Evolutionary conservation across 2,888 invertebrate genomes (phyloP).

Genomic region (Holacanthella duospinosa): DNA sequence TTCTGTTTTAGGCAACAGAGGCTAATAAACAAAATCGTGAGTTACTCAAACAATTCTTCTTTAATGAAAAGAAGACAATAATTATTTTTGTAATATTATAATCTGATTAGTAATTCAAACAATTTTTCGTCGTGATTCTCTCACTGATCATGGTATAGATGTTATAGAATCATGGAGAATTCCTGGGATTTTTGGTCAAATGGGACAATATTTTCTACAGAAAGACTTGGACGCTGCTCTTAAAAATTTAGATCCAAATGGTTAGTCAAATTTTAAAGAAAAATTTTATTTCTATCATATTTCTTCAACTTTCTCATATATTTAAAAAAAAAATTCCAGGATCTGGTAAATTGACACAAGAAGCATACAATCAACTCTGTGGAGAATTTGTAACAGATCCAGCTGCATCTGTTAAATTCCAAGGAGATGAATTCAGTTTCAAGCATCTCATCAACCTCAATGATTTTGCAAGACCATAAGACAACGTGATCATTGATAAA

Average conservation of each 20-base stretch:
- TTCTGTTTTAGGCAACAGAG: conserved; percentile 8
- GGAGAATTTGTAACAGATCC: conserved; percentile 8
- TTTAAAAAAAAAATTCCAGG: not conserved
- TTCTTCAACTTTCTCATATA: not conserved
- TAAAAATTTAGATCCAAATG: conserved; percentile 7
- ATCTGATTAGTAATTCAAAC: conserved; percentile 4
- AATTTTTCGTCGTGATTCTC: conserved; percentile 8
- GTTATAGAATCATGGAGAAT: conserved; percentile 4
- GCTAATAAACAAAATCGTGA: conserved; percentile 6
- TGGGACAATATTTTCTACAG: conserved; percentile 6
- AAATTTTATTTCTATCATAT: not conserved
- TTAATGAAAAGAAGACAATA: too few relatives aligned
- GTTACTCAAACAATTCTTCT: not conserved
- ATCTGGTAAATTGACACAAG: conserved; percentile 1
- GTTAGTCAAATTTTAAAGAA: conserved; percentile 5
- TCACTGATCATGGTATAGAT: conserved; percentile 8
- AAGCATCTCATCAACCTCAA: conserved; percentile 6
- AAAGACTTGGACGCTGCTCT: not conserved
- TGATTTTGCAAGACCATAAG: conserved; percentile 9
- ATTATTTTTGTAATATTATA: too few relatives aligned
- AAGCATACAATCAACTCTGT: conserved; percentile 7
- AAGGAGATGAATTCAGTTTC: conserved; percentile 10
- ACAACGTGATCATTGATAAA: not conserved
- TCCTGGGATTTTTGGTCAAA: conserved; percentile 7
- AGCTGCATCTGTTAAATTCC: conserved; percentile 8